Evolutionary conservation across 2,888 invertebrate genomes (phyloP).

Genomic region (Desoria tigrina): DNA sequence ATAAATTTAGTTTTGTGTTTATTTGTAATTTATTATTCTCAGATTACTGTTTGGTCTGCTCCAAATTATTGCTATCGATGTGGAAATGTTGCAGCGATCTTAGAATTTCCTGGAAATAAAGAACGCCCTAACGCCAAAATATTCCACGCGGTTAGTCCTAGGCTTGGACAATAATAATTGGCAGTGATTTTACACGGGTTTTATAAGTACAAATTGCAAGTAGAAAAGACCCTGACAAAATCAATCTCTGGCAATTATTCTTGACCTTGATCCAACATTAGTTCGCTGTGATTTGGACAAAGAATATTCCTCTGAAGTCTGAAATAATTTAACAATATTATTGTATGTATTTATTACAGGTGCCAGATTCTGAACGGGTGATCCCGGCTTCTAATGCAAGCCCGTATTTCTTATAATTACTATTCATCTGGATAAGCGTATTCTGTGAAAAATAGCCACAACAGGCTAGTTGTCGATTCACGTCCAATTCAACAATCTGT

Average conservation of each 20-base stretch:
- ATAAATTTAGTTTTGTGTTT: too few relatives aligned
- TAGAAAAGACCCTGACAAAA: too few relatives aligned
- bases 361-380: slow-evolving; percentile 90
- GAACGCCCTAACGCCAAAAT: slow-evolving; percentile 68
- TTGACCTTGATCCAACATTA: too few relatives aligned
- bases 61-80: slow-evolving; percentile 98
- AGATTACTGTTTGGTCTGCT: slow-evolving; percentile 99
- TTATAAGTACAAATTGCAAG: too few relatives aligned
- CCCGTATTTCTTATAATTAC: slow-evolving; percentile 85
- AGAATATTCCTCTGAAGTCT: too few relatives aligned
- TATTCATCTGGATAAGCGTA: not conserved
- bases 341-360: too few relatives aligned
- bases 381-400: slow-evolving; percentile 90
- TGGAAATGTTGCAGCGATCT: slow-evolving; percentile 95
- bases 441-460: not conserved
- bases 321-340: too few relatives aligned
- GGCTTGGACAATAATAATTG: too few relatives aligned
- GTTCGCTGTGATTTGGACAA: too few relatives aligned
- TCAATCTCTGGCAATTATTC: too few relatives aligned
- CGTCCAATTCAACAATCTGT: slow-evolving; percentile 8
- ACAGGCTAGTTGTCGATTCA: not conserved
- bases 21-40: too few relatives aligned
- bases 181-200: too few relatives aligned
- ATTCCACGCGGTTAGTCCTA: slow-evolving; percentile 91
- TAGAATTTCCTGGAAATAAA: slow-evolving; percentile 81